Percentiles rank a stretch among this genome's conserved stretches.
Evolutionary conservation across 1,140 invertebrate genomes (phyloP).

Genomic region (Procambarus virginalis): DNA sequence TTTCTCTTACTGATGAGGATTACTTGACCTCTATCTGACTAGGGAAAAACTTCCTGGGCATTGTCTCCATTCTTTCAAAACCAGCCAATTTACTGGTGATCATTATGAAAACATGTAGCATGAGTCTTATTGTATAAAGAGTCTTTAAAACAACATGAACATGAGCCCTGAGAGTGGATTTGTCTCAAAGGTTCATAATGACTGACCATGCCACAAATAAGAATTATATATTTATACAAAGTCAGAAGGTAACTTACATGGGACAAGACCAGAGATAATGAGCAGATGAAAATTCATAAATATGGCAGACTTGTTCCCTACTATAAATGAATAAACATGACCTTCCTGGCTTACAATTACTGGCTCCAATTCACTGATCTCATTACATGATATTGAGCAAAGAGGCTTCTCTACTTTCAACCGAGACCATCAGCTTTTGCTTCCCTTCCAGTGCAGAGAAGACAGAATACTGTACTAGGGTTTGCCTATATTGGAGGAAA

Average conservation of each 20-base stretch:
- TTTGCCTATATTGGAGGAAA: constrained; percentile 1
- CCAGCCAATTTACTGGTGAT: constrained; percentile 32
- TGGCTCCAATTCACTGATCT: constrained; percentile 49
- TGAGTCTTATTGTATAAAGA: not conserved
- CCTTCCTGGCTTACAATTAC: constrained; percentile 39
- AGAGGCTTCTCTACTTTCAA: constrained; percentile 64
- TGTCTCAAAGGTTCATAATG: constrained; percentile 45
- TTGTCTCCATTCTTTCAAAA: constrained; percentile 19
- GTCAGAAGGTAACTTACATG: constrained; percentile 37
- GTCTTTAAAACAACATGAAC: not conserved
- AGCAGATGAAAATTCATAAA: constrained; percentile 38
- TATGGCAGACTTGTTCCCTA: constrained; percentile 21
- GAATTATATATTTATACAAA: constrained; percentile 37
- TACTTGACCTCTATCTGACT: constrained; percentile 46
- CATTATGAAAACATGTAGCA: not conserved
- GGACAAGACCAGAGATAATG: constrained; percentile 55
- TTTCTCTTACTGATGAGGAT: not conserved
- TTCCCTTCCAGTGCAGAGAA: constrained; percentile 22
- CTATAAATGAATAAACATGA: constrained; percentile 30
- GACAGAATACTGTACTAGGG: constrained; percentile 20
- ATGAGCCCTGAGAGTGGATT: not conserved
- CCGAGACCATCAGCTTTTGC: constrained; percentile 44
- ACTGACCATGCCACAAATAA: constrained; percentile 58
- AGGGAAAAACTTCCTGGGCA: constrained; percentile 56
- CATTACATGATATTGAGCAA: constrained; percentile 62